Percentiles rank a stretch among this genome's conserved stretches.
Conservation (phyloP, 2,113 vertebrate species). For the Aldabrachelys gigantea region DNA sequence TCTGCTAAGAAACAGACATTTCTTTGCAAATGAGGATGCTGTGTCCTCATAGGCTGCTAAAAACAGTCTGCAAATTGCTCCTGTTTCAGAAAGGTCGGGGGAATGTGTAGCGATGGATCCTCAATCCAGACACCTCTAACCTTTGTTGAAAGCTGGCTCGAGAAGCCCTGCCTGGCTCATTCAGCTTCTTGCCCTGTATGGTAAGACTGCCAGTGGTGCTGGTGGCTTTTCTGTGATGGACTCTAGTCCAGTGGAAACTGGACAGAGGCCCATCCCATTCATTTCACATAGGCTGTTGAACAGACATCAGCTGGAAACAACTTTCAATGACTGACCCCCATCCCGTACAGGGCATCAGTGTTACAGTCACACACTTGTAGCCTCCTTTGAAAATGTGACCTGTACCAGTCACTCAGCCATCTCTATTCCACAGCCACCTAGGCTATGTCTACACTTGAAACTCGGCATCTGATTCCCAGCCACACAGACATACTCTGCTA, state of each 20-base stretch:
- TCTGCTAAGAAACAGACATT: background rate
- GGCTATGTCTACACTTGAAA: background rate
- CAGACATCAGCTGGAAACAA: accelerated
- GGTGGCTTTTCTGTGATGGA: background rate
- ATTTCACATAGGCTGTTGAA: background rate
- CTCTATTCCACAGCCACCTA: background rate
- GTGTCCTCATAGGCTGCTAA: background rate
- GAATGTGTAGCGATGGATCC: background rate
- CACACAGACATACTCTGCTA: no score
- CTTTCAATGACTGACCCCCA: background rate
- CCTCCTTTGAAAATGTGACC: background rate
- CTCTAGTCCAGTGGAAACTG: background rate
- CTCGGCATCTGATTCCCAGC: no score
- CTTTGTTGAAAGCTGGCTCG: background rate
- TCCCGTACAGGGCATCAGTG: no score
- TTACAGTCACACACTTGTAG: background rate
- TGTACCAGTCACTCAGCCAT: background rate
- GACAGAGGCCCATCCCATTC: background rate
- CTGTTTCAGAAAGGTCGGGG: background rate
- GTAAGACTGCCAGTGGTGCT: background rate
- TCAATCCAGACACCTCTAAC: background rate
- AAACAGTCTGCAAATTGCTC: background rate
- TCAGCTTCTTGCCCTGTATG: no score
- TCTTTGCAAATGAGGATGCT: accelerated
- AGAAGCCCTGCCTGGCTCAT: background rate